Evolutionary conservation across 2,797 vertebrate genomes (phyloP), one percentile per base, ranked within the genome.

Genomic region (Masticophis lateralis): DNA sequence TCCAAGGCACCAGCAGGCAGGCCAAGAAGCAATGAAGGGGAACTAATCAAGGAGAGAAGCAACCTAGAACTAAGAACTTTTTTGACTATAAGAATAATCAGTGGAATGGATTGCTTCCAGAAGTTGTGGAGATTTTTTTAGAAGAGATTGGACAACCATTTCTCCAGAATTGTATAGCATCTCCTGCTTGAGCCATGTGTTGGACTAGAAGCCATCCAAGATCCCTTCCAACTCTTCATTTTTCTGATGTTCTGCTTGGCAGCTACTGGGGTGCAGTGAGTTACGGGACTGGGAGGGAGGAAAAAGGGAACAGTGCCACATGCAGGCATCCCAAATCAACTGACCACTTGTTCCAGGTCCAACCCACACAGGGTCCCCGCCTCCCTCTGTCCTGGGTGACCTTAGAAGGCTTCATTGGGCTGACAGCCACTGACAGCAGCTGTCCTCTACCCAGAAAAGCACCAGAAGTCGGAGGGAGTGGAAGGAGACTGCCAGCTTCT

Each of bases 331-430:
- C 60, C 20, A 1, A 56, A 92, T 11, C 43, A 0, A 0, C 63
- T 91, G 86, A 22, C 56, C 0, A 0, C 28, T 20, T 0, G 0
- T 79, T 56, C 55, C 74, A 22, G 60, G 90, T 43, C 5, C 57
- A 2, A 47, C 16, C 89, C 28, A 51, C 43, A 93, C 95, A 96
- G 95, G 88, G 60, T 53, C 90, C 96, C 92, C 93, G 59, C 51
- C 57, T 18, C 6, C 2, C 10, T 10, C 63, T 0, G 27, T 53
- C 16, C 0, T 61, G 66, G 18, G 0, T 9, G 93, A 43, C 92
- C 92, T 32, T 90, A 22, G 27, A 88, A 37, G 27, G 43, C 55
- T 90, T 94, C 32, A 5, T 61, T 16, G 66, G 4, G 79, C 47
- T 18, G n/a, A 27, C 0, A 0, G 79, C 37, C 0, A 2, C 63